Percentiles rank a stretch among this genome's conserved stretches.
phyloP scores from a whole-genome alignment of 2,888 invertebrate species.

The Ditula angustiorana region DNA sequence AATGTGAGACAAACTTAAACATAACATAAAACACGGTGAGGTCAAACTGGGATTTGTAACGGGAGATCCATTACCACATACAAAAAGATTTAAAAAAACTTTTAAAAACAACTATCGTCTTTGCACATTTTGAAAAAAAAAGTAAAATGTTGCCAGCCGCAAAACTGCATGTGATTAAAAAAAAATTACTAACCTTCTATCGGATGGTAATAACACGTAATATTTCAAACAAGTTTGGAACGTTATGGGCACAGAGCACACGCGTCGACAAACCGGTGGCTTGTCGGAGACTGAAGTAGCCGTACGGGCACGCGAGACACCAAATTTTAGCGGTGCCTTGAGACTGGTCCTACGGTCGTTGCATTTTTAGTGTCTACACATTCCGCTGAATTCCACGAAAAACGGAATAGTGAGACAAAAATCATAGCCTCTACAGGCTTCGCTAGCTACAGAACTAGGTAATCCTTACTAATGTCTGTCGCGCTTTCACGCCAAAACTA shows the following conservation, averaged over 20 bases:
- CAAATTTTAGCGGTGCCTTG: constrained; percentile 8
- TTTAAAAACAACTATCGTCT: constrained; percentile 8
- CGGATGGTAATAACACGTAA: constrained; percentile 24
- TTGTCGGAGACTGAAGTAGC: constrained; percentile 31
- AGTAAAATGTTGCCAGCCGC: constrained; percentile 17
- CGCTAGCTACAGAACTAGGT: too few species aligned
- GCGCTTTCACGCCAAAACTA: too few species aligned
- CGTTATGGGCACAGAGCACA: constrained; percentile 7
- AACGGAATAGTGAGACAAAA: too few species aligned
- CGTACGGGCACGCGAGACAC: constrained; percentile 27
- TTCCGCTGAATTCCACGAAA: too few species aligned
- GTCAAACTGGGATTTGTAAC: constrained; percentile 22
- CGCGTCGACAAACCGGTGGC: constrained; percentile 13
- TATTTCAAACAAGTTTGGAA: constrained; percentile 18
- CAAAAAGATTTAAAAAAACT: constrained; percentile 19
- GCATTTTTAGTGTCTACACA: too few species aligned
- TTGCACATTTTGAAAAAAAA: constrained; percentile 9
- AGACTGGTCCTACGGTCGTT: constrained; percentile 5
- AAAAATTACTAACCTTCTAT: constrained; percentile 32
- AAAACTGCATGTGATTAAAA: constrained; percentile 2
- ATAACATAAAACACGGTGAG: neutral
- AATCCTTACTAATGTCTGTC: too few species aligned
- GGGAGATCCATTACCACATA: constrained; percentile 28
- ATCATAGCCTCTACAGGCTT: too few species aligned
- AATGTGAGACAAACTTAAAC: neutral